phyloP scores from a whole-genome alignment of 2,797 vertebrate genomes.

The Neomorphus geoffroyi region DNA sequence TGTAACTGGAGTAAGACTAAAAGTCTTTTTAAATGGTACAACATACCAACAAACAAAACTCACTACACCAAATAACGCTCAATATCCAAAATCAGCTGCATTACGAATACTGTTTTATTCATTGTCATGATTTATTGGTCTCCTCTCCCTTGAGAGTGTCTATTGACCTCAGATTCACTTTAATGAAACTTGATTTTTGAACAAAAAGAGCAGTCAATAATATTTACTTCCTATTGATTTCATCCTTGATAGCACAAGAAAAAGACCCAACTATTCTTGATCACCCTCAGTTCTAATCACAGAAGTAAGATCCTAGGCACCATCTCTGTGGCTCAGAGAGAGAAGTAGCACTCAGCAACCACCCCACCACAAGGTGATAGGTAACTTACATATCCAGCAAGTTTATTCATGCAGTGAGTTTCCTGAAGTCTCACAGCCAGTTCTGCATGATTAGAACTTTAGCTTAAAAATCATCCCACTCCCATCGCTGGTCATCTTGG shows the following conservation, averaged over 20 bases:
- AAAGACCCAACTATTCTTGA: conserved; percentile 52
- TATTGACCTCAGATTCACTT: conserved; percentile 64
- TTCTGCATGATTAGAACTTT: background rate
- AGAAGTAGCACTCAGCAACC: background rate
- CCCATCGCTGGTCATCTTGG: background rate
- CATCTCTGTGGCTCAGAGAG: background rate
- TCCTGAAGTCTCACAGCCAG: background rate
- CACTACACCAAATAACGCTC: background rate
- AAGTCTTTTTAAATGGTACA: background rate
- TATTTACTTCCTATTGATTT: conserved; percentile 66
- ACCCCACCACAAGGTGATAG: background rate
- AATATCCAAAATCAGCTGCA: conserved; percentile 13
- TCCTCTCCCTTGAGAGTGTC: conserved; percentile 39
- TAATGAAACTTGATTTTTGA: conserved; percentile 74
- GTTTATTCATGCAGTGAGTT: conserved; percentile 1
- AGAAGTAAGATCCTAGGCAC: background rate
- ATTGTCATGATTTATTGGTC: conserved; percentile 47
- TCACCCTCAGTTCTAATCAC: conserved; percentile 18
- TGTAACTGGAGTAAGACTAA: background rate
- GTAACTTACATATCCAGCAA: background rate
- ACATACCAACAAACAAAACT: background rate
- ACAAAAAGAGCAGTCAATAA: conserved; percentile 70
- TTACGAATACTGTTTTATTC: conserved; percentile 58
- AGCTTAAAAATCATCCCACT: background rate
- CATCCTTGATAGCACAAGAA: conserved; percentile 36